phyloP scores from a whole-genome alignment of 1,140 invertebrate species.

The Tetramorium simillimum region DNA sequence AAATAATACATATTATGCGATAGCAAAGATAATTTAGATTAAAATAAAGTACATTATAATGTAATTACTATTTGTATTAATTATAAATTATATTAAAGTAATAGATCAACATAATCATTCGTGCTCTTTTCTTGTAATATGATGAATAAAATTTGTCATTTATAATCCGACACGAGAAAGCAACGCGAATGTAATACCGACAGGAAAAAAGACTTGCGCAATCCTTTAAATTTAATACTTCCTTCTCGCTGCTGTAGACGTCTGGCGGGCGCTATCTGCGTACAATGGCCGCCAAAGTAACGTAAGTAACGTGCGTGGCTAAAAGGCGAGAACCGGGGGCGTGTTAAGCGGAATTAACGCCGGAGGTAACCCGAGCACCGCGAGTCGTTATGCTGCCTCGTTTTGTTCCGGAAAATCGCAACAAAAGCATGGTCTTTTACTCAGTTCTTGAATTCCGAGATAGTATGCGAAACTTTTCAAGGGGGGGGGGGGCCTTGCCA shows the following conservation, averaged over 20 bases:
- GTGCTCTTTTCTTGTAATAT: background rate
- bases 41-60: background rate
- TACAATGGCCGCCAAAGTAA: slow-evolving; percentile 67
- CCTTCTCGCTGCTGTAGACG: slow-evolving; percentile 35
- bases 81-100: background rate
- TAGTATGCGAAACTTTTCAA: background rate
- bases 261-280: slow-evolving; percentile 20
- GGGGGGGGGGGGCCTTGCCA: background rate
- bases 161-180: background rate
- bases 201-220: slow-evolving; percentile 28
- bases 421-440: slow-evolving; percentile 44
- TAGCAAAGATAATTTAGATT: background rate
- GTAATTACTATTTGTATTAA: slow-evolving; percentile 12
- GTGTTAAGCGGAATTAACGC: slow-evolving; percentile 70
- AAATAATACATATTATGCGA: background rate
- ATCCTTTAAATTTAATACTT: slow-evolving; percentile 71
- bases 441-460: slow-evolving; percentile 23
- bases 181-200: slow-evolving; percentile 2
- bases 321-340: slow-evolving; percentile 65
- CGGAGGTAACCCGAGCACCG: slow-evolving; percentile 56
- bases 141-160: slow-evolving; percentile 2
- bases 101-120: background rate
- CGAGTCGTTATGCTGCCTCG: slow-evolving; percentile 22
- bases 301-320: slow-evolving; percentile 64
- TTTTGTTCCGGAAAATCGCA: slow-evolving; percentile 66